These are phyloP conservation scores for Altica lythri DNA, from an alignment of 2,888 invertebrate genomes.

Conservation along the genomic window DNA sequence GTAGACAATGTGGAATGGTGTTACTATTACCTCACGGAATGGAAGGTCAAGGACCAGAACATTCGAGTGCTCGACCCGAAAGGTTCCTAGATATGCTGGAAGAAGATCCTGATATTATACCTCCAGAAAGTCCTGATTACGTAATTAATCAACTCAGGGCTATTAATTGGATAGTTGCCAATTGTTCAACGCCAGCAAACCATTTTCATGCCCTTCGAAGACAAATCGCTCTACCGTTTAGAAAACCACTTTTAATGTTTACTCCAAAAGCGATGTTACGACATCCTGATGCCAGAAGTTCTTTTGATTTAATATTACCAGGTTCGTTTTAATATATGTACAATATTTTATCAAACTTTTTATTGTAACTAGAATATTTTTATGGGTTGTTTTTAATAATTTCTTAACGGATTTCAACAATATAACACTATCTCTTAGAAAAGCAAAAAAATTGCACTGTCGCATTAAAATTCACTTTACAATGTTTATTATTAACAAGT, in stretches of 20 bases:
- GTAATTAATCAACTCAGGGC: slow-evolving; percentile 93
- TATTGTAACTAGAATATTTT: too few species aligned
- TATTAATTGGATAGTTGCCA: slow-evolving; percentile 95
- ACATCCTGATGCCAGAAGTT: slow-evolving; percentile 90
- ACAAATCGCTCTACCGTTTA: slow-evolving; percentile 92
- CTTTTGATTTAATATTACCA: slow-evolving; percentile 82
- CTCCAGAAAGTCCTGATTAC: slow-evolving; percentile 83
- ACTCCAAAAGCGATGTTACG: slow-evolving; percentile 95
- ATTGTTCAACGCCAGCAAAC: slow-evolving; percentile 94
- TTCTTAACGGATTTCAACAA: too few species aligned
- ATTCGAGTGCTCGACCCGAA: slow-evolving; percentile 87
- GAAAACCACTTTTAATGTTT: slow-evolving; percentile 95
- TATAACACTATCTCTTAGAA: too few species aligned
- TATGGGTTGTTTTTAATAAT: not conserved
- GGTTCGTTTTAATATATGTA: too few species aligned
- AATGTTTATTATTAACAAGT: too few species aligned
- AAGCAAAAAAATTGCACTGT: too few species aligned
- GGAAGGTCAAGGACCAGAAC: slow-evolving; percentile 95
- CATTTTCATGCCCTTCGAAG: slow-evolving; percentile 93
- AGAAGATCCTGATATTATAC: slow-evolving; percentile 95
- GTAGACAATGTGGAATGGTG: slow-evolving; percentile 93
- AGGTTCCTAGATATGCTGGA: slow-evolving; percentile 92
- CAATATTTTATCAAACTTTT: too few species aligned
- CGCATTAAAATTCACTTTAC: too few species aligned
- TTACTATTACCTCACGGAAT: slow-evolving; percentile 96